Percentiles rank a stretch among this genome's conserved stretches.
Evolutionary conservation across 2,113 vertebrate species (phyloP).

Genomic region (Sarotherodon lohbergeri): DNA sequence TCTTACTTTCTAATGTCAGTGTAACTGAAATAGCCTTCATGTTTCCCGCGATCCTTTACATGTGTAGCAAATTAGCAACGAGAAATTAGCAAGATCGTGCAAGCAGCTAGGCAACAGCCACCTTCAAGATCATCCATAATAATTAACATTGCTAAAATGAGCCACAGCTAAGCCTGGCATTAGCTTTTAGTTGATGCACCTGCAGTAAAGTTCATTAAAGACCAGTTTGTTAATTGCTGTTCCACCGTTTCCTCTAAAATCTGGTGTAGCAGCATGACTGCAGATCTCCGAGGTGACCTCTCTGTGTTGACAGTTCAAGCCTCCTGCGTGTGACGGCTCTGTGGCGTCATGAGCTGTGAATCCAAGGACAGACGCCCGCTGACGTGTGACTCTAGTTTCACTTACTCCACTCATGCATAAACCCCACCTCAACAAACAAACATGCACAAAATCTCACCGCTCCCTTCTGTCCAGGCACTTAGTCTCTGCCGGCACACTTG

Average conservation of each 20-base stretch:
- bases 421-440: neutral
- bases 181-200: neutral
- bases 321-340: neutral
- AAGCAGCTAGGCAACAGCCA: neutral
- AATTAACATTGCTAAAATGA: neutral
- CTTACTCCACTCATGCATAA: neutral
- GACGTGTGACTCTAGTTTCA: neutral
- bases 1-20: neutral
- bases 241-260: neutral
- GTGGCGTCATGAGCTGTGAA: fast-evolving
- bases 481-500: neutral
- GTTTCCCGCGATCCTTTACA: neutral
- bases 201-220: neutral
- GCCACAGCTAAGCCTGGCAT: neutral
- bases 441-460: neutral
- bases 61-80: neutral
- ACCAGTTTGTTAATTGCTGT: neutral
- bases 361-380: neutral
- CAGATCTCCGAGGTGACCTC: neutral
- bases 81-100: neutral
- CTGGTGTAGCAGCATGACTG: neutral
- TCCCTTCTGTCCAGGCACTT: neutral
- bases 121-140: neutral
- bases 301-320: fast-evolving
- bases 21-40: neutral